Evolutionary conservation across 2,888 invertebrate species (phyloP).

Genomic region (Peribatodes rhomboidaria): DNA sequence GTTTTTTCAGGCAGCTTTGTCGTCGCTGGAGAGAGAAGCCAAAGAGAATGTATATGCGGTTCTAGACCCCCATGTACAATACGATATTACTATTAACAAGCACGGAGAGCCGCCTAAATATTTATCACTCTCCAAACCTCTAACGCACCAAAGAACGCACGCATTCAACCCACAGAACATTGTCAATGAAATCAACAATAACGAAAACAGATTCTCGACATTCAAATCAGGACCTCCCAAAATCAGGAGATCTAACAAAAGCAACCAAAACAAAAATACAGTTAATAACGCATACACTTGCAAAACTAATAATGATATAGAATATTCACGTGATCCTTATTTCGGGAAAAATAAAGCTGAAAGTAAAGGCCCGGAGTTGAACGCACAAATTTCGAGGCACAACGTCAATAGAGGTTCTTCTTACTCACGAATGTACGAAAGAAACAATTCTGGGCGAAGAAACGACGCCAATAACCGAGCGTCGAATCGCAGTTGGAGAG

Average conservation of each 20-base stretch:
- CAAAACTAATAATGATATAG: constrained; percentile 76
- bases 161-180: constrained; percentile 73
- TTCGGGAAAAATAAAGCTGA: constrained; percentile 65
- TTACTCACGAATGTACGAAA: constrained; percentile 67
- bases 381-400: constrained; percentile 55
- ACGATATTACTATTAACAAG: constrained; percentile 85
- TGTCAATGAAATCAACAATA: constrained; percentile 73
- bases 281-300: constrained; percentile 61
- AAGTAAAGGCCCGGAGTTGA: constrained; percentile 37
- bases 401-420: constrained; percentile 65
- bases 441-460: constrained; percentile 67
- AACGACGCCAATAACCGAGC: constrained; percentile 52
- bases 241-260: constrained; percentile 71
- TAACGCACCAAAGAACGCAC: constrained; percentile 83
- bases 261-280: constrained; percentile 58
- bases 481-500: constrained; percentile 62
- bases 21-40: constrained; percentile 84
- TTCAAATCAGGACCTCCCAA: constrained; percentile 71
- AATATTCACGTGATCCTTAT: constrained; percentile 76
- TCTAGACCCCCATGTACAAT: constrained; percentile 84
- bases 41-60: constrained; percentile 86
- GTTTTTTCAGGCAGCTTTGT: constrained; percentile 75
- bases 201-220: constrained; percentile 68
- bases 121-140: constrained; percentile 82
- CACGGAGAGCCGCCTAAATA: constrained; percentile 84